Evolutionary conservation across 2,888 invertebrate genomes (phyloP).

Genomic region (Ectemnius cavifrons): DNA sequence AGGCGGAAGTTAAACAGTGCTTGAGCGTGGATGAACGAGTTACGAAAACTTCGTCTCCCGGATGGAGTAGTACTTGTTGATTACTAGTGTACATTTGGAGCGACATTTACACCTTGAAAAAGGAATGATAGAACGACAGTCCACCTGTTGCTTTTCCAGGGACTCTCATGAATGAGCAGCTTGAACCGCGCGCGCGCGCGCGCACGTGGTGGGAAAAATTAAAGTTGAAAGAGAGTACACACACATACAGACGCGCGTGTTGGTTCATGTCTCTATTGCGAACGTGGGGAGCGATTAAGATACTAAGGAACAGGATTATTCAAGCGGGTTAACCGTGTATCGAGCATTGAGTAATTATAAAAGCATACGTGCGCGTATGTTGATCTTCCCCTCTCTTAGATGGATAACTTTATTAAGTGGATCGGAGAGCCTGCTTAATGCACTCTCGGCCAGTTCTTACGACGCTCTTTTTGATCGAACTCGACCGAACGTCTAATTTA

Average conservation of each 20-base stretch:
- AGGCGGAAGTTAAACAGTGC: conserved; percentile 1
- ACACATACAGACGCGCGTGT: too few species aligned
- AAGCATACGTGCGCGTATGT: conserved; percentile 8
- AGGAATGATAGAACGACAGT: too few species aligned
- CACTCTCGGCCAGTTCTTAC: not conserved
- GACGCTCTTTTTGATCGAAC: conserved; percentile 1
- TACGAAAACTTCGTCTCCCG: too few species aligned
- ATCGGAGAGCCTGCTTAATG: not conserved
- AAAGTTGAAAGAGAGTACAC: too few species aligned
- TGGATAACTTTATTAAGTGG: conserved; percentile 36
- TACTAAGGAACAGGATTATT: conserved; percentile 36
- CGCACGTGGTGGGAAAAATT: too few species aligned
- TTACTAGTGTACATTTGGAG: too few species aligned
- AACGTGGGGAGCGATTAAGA: conserved; percentile 29
- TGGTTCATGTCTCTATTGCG: conserved; percentile 6
- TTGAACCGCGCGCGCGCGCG: too few species aligned
- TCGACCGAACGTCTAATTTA: not conserved
- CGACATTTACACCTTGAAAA: too few species aligned
- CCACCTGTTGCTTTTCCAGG: too few species aligned
- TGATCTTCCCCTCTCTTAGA: conserved; percentile 10
- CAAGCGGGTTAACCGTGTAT: conserved; percentile 25
- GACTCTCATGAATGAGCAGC: too few species aligned
- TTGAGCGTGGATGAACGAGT: not conserved
- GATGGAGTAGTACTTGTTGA: too few species aligned
- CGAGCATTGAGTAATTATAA: conserved; percentile 26